A percentile compares a stretch with the other conserved stretches of the same genome.
Evolutionary conservation across 1,140 invertebrate species (phyloP).

Genomic region (Oryzaephilus surinamensis): DNA sequence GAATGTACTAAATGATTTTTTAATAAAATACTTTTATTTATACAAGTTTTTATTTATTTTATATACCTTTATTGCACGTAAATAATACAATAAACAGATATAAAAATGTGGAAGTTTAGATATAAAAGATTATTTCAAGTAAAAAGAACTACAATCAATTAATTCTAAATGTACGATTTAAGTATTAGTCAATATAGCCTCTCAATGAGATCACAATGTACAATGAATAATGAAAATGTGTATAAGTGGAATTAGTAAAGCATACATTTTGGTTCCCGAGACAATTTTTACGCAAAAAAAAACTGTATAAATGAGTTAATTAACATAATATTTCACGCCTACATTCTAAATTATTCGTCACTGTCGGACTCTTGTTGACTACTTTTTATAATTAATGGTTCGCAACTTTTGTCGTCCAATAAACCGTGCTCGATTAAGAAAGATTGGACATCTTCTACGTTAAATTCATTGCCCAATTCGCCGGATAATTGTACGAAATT

Average conservation of each 20-base stretch:
- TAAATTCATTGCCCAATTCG: slow-evolving; percentile 85
- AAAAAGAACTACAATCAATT: too few relatives aligned
- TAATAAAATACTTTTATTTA: background rate
- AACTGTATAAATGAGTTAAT: too few relatives aligned
- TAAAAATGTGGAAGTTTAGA: too few relatives aligned
- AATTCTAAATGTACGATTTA: too few relatives aligned
- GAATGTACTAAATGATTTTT: slow-evolving; percentile 1
- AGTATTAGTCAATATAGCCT: slow-evolving; percentile 1
- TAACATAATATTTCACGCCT: too few relatives aligned
- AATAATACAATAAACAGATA: too few relatives aligned
- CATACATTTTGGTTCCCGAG: too few relatives aligned
- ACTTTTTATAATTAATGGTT: slow-evolving; percentile 26
- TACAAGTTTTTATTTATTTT: background rate
- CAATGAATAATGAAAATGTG: too few relatives aligned
- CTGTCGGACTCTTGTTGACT: slow-evolving; percentile 19
- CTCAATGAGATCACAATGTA: slow-evolving; percentile 1
- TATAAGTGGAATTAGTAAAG: background rate
- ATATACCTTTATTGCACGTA: too few relatives aligned
- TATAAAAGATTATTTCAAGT: too few relatives aligned
- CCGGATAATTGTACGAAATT: slow-evolving; percentile 85
- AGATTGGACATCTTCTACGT: slow-evolving; percentile 76
- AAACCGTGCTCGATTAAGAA: slow-evolving; percentile 81
- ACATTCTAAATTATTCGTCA: slow-evolving; percentile 12
- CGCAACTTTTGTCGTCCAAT: slow-evolving; percentile 52
- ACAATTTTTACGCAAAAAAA: too few relatives aligned